phyloP scores from a whole-genome alignment of 2,113 vertebrate species.

The Seriola rivoliana region DNA sequence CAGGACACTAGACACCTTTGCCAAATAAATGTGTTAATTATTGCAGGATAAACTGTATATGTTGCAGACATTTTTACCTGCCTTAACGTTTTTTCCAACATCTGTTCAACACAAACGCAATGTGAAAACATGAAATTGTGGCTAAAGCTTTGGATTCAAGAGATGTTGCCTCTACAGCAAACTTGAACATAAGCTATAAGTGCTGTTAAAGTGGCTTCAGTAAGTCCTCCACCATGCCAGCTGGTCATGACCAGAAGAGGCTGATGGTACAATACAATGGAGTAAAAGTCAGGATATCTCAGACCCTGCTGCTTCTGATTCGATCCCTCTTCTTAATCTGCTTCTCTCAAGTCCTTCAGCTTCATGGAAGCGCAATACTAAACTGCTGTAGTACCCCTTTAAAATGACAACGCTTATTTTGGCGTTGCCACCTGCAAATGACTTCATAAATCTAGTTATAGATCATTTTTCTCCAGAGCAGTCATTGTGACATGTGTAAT shows the following conservation, averaged over 20 bases:
- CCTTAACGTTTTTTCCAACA: neutral
- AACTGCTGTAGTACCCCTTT: neutral
- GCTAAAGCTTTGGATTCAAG: neutral
- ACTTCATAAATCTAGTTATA: neutral
- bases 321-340: neutral
- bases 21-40: neutral
- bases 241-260: slow-evolving; percentile 27
- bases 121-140: neutral
- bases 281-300: neutral
- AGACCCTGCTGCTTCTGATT: neutral
- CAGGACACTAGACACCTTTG: neutral
- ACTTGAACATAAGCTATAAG: neutral
- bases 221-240: neutral
- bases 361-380: neutral
- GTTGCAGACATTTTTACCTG: neutral
- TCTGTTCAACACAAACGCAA: neutral
- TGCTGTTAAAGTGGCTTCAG: neutral
- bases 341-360: neutral
- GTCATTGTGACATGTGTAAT: neutral
- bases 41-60: neutral
- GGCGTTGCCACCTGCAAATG: no score
- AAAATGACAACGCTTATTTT: neutral
- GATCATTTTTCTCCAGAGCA: neutral
- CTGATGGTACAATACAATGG: neutral
- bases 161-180: neutral